Base-by-base conservation (phyloP, 37 sponge, comb jelly and placozoan genomes). In the Lycopodina hypogea region DNA sequence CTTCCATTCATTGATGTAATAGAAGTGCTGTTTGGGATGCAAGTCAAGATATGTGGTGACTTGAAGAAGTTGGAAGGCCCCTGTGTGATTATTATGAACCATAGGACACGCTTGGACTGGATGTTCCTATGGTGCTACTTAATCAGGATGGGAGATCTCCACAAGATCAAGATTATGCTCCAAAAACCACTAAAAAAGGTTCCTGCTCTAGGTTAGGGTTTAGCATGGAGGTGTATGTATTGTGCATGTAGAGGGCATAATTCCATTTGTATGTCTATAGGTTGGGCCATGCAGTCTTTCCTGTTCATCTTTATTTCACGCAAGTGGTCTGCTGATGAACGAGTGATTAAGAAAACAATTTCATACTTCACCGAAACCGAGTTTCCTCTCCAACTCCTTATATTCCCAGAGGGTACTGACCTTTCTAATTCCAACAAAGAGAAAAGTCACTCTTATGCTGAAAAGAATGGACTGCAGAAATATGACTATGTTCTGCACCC, bases 321-420 rank as follows among this genome's bases (percentile, higher is more conserved):
- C 11, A 83, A 89, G 26, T 97, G 97, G 97, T 65, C 78, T 3
- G 68, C 28, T 1, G 97, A 97, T 65, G 74, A 96, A 64, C 26
- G 70, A 38, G 66, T 74, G 26, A 53, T 96, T 11, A 75, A 56
- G 17, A 68, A 81, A 2, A 74, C 42, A 0, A 34, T 88, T 21
- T 1, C 61, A 24, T 91, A 93, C 82, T 88, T 89, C 40, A 73
- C 55, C 21, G 58, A 78, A 33, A 70, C 60, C 19, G 37, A 74
- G 23, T 87, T 84, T 51, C 95, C 95, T 2, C 23, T 89, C 32
- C 91, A 97, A 69, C 75, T 97, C 19, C 77, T 97, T 33, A 17
- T 97, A 52, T 97, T 97, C 55, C 97, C 97, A 0, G 97, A 97
- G 73, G 97, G 97, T 15, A 94, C 97, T 29, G 93, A 97, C 77